Conservation (phyloP, 2,797 vertebrate genomes). For the Chromobotia macracanthus region DNA sequence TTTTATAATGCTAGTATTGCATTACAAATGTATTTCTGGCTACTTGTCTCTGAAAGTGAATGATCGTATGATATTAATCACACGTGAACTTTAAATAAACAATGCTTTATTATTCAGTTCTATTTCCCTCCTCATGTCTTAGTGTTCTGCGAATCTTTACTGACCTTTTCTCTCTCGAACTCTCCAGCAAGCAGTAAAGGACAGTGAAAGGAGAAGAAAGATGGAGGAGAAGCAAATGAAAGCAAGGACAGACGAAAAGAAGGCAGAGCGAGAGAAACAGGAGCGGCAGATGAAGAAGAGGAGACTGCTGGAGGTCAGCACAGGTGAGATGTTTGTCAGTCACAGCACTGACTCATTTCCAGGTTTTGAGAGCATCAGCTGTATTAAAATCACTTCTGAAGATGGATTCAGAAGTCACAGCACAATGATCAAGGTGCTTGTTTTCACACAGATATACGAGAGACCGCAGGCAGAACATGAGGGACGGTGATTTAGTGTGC, state of each 20-base stretch:
- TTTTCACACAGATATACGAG: background rate
- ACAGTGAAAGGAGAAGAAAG: constrained; percentile 86
- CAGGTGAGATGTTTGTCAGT: constrained; percentile 76
- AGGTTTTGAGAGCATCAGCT: constrained; percentile 17
- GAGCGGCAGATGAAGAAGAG: constrained; percentile 93
- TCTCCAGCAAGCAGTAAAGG: constrained; percentile 90
- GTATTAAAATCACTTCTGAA: constrained; percentile 13
- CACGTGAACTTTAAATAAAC: too few relatives aligned
- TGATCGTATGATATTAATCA: too few relatives aligned
- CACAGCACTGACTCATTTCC: background rate
- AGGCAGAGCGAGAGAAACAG: constrained; percentile 89
- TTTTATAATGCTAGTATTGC: background rate
- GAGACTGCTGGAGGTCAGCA: constrained; percentile 87
- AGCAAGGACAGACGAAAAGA: constrained; percentile 88
- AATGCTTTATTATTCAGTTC: background rate
- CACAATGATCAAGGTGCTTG: background rate
- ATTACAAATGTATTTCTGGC: background rate
- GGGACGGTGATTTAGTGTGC: background rate
- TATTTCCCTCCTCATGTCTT: background rate
- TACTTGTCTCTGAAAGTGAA: background rate
- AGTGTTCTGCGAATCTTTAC: constrained; percentile 12
- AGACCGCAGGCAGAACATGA: background rate
- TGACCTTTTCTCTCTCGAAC: constrained; percentile 16
- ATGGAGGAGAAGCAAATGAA: constrained; percentile 90
- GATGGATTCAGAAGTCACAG: constrained; percentile 1